Evolutionary conservation across 2,888 invertebrate genomes (phyloP), one percentile per base, ranked within the genome.

Genomic region (Drosophila robusta): DNA sequence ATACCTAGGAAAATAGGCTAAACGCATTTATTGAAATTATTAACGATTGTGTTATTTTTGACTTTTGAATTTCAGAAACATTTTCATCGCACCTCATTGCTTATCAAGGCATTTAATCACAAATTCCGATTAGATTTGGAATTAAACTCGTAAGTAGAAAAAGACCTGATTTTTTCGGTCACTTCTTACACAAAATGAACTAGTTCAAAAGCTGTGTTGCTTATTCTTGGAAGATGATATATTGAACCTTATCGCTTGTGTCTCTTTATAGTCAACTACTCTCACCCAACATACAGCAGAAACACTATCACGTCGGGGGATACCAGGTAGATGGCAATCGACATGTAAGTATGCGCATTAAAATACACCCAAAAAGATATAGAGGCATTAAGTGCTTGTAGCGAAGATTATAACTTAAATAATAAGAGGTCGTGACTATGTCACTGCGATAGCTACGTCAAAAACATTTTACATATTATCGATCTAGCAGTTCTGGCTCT

Each of bases 21-120:
- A 26, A 5, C 7, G 46, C 16, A 11, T 42, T 18, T 42, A 3
- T 18, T 22, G 3, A 22, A 3, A 18, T 2, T 22, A n/a, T 9
- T 32, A 12, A 54, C 6, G 11, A 14, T 14, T 22, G 4, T 46
- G 11, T 36, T 8, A 38, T 51, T 12, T 24, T 34, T 39, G 1
- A 12, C 8, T 24, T 38, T 18, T 24, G 78, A 58, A 62, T 76
- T 91, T 78, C 8, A 98, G 97, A 97, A 97, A 94, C 98, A 98
- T 93, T 97, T 96, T 93, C 97, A 98, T 93, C 95, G 97, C 93
- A 98, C 98, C 91, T 97, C 97, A 92, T 95, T 98, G 93, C 96
- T 98, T 94, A 98, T 98, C 94, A 98, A 98, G 94, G 98, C 98
- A 93, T 98, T 98, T 94, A 97, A 96, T 94, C 97, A 98, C 94